Conservation (phyloP, 30 jellyfish, hydroid and myxozoan species). For the Aurelia sp. region DNA sequence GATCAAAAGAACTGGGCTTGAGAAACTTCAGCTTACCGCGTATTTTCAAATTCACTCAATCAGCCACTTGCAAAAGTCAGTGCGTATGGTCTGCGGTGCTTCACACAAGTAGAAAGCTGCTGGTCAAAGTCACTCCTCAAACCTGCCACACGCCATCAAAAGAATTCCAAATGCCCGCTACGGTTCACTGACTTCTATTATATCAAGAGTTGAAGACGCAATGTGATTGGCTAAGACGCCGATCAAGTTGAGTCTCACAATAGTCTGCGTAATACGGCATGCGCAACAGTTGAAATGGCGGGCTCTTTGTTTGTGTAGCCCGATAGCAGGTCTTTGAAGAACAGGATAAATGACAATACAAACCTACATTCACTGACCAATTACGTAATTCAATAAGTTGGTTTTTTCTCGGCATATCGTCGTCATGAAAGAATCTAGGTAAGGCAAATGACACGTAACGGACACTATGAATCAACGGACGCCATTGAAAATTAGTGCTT, state of each 20-base stretch:
- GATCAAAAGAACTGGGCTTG: constrained; percentile 64
- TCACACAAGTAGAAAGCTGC: constrained; percentile 66
- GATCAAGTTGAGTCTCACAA: constrained; percentile 11
- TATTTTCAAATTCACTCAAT: constrained; percentile 46
- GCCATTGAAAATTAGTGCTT: too few relatives aligned
- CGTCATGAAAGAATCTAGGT: too few relatives aligned
- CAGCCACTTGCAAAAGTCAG: constrained; percentile 23
- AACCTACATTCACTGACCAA: too few relatives aligned
- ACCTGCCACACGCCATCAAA: constrained; percentile 34
- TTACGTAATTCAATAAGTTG: too few relatives aligned
- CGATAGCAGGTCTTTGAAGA: too few relatives aligned
- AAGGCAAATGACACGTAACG: too few relatives aligned
- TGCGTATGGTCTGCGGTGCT: constrained; percentile 84
- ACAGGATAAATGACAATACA: too few relatives aligned
- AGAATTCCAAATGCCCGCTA: constrained; percentile 36
- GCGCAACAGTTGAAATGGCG: too few relatives aligned
- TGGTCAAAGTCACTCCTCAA: constrained; percentile 55
- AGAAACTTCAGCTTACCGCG: constrained; percentile 67
- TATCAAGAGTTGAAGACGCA: constrained; percentile 21
- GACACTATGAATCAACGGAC: too few relatives aligned
- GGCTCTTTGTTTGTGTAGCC: too few relatives aligned
- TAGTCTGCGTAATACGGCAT: constrained; percentile 48
- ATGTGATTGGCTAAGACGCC: constrained; percentile 52
- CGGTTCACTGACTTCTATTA: constrained; percentile 68
- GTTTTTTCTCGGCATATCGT: too few relatives aligned